These are phyloP conservation scores for Bombylius major DNA, from an alignment of 2,888 invertebrate species.

Conservation along the genomic window DNA sequence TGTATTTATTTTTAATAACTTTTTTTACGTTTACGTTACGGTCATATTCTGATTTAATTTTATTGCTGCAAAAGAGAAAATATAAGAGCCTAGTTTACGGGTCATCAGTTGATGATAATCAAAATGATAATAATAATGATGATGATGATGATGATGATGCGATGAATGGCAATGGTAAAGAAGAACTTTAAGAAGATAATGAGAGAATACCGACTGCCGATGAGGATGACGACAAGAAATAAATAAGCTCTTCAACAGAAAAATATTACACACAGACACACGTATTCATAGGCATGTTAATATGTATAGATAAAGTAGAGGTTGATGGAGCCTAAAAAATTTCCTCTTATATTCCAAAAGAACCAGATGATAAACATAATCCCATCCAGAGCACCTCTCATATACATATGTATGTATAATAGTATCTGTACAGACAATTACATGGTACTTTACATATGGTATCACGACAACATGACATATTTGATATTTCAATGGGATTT, in stretches of 20 bases:
- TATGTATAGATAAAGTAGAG: no score
- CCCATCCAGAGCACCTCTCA: no score
- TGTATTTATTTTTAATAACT: no score
- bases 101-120: not conserved
- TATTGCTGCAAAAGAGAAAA: not conserved
- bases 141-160: not conserved
- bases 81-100: conserved; percentile 1
- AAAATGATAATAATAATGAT: not conserved
- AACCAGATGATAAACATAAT: no score
- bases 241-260: no score
- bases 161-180: not conserved
- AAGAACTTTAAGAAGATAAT: conserved; percentile 4
- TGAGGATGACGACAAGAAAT: no score
- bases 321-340: no score
- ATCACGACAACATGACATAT: conserved; percentile 8
- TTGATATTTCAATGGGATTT: conserved; percentile 9
- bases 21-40: not conserved
- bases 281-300: no score
- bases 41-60: conserved; percentile 6
- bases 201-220: conserved; percentile 5
- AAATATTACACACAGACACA: no score
- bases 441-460: not conserved
- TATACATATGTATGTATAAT: no score
- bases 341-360: no score
- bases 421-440: not conserved